Conservation (phyloP, 2,797 vertebrate species). For the Tragopan temminckii region DNA sequence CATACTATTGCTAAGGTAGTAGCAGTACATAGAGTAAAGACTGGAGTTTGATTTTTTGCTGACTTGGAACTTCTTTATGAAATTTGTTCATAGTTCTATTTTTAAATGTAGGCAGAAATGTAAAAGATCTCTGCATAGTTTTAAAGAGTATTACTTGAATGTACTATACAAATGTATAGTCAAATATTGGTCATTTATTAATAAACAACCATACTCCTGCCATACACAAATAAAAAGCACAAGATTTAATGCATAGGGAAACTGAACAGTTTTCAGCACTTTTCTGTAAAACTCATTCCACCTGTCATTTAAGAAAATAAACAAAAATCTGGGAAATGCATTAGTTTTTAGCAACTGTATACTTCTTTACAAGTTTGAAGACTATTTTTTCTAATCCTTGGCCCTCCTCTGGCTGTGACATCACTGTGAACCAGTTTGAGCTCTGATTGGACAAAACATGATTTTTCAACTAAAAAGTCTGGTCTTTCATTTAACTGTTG, state of each 20-base stretch:
- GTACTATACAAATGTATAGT: background rate
- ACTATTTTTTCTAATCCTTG: background rate
- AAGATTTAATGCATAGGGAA: background rate
- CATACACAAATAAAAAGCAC: background rate
- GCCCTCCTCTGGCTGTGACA: background rate
- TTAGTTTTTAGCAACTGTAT: background rate
- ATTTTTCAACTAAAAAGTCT: background rate
- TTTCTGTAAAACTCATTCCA: background rate
- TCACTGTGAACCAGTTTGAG: background rate
- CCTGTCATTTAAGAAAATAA: background rate
- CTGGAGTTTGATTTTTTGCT: background rate
- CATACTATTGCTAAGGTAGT: conserved; percentile 17
- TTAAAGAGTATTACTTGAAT: background rate
- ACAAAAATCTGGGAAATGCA: background rate
- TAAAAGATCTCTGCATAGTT: background rate
- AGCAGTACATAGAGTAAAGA: background rate
- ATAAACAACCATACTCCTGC: background rate
- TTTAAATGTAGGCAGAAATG: background rate
- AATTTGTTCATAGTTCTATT: background rate
- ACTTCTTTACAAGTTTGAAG: background rate
- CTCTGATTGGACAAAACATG: background rate
- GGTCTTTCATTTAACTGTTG: background rate
- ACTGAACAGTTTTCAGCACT: background rate
- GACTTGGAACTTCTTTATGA: conserved; percentile 4
- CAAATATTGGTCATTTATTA: background rate